Percentiles rank a stretch among this genome's conserved stretches.
Conservation (phyloP, 2,888 invertebrate species). For the Sympetrum striolatum region DNA sequence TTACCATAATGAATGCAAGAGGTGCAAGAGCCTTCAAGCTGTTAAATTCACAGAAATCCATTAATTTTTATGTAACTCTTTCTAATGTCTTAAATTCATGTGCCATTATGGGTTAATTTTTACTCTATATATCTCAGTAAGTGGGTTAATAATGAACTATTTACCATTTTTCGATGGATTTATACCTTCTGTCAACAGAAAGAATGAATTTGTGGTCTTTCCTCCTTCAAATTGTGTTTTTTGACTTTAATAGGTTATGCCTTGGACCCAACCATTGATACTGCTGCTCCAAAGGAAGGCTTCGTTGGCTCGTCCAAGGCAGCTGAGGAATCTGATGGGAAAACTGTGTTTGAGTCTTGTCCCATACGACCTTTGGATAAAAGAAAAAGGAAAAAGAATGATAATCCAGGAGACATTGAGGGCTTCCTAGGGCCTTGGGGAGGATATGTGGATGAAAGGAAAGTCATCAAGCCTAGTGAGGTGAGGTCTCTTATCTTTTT, state of each 20-base stretch:
- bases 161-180: too few species aligned
- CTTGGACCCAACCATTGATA: slow-evolving; percentile 86
- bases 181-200: too few species aligned
- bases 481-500: slow-evolving; percentile 53
- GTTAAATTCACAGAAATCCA: too few species aligned
- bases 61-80: too few species aligned
- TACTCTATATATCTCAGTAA: too few species aligned
- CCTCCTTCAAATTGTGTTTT: too few species aligned
- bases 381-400: slow-evolving; percentile 86
- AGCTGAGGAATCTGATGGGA: slow-evolving; percentile 77
- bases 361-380: slow-evolving; percentile 75
- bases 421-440: slow-evolving; percentile 99
- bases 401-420: slow-evolving; percentile 88
- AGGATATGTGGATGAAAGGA: slow-evolving; percentile 87
- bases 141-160: too few species aligned
- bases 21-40: too few species aligned
- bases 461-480: slow-evolving; percentile 87
- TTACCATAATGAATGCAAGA: too few species aligned
- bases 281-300: slow-evolving; percentile 57
- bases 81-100: too few species aligned
- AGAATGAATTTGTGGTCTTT: too few species aligned
- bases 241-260: slow-evolving; percentile 72
- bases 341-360: slow-evolving; percentile 90
- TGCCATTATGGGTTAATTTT: too few species aligned
- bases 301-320: slow-evolving; percentile 70